Evolutionary conservation across 2,113 vertebrate genomes (phyloP).

Genomic region (Prochilodus magdalenae): DNA sequence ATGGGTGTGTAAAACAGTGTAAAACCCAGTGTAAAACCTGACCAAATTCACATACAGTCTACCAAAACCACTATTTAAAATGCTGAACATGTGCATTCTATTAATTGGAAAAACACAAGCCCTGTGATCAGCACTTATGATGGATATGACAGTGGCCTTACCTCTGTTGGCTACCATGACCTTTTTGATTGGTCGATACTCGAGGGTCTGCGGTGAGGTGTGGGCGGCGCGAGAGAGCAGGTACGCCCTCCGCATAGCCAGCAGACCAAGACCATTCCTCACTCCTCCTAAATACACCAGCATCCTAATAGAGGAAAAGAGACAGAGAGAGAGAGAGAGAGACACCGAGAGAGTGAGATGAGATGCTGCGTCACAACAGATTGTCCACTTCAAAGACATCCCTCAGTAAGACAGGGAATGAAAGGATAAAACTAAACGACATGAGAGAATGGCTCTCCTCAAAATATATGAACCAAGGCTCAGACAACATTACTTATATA

Average conservation of each 20-base stretch:
- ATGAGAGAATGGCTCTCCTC: conserved; percentile 29
- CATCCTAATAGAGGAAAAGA: conserved; percentile 73
- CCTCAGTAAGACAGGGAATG: conserved; percentile 20
- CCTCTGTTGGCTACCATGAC: conserved; percentile 92
- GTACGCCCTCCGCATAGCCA: conserved; percentile 73
- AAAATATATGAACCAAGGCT: conserved; percentile 24
- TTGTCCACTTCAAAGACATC: not conserved
- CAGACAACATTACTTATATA: conserved; percentile 37
- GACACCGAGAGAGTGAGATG: not conserved
- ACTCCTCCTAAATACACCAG: conserved; percentile 61
- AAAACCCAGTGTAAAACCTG: no score
- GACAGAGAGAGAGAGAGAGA: conserved; percentile 27
- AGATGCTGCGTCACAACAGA: not conserved
- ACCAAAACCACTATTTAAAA: no score
- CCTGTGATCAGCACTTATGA: not conserved
- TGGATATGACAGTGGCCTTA: conserved; percentile 46
- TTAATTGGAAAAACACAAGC: not conserved
- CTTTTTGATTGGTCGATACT: conserved; percentile 90
- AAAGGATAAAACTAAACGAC: conserved; percentile 33
- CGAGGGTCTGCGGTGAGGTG: conserved; percentile 69
- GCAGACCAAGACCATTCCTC: conserved; percentile 74
- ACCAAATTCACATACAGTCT: no score
- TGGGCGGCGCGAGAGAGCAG: conserved; percentile 70
- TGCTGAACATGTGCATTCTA: no score
- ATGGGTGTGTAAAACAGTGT: no score